Evolutionary conservation across 1,140 invertebrate species (phyloP).

Genomic region (Asobara japonica): DNA sequence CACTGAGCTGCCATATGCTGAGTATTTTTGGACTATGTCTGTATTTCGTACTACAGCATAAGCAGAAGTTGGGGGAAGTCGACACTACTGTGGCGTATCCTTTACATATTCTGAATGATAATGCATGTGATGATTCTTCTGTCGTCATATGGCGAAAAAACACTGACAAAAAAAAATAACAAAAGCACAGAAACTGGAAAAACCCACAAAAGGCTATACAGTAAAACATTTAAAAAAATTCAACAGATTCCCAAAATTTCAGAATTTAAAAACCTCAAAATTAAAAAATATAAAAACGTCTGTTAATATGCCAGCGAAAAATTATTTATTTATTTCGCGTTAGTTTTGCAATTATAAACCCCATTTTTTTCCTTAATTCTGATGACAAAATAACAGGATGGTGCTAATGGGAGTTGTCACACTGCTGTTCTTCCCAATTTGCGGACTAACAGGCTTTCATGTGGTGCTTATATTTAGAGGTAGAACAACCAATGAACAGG

Average conservation of each 20-base stretch:
- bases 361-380: neutral
- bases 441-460: slow-evolving; percentile 97
- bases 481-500: slow-evolving; percentile 99
- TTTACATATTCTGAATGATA: slow-evolving; percentile 64
- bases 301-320: too few relatives aligned
- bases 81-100: slow-evolving; percentile 93
- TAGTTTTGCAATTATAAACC: too few relatives aligned
- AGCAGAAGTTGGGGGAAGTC: slow-evolving; percentile 80
- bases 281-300: too few relatives aligned
- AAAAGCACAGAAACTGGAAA: too few relatives aligned
- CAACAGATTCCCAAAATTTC: too few relatives aligned
- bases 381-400: slow-evolving; percentile 72
- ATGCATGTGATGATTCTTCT: too few relatives aligned
- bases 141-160: too few relatives aligned
- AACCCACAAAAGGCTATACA: too few relatives aligned
- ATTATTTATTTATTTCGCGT: too few relatives aligned
- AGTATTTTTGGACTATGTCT: slow-evolving; percentile 94
- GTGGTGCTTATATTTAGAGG: slow-evolving; percentile 95
- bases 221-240: too few relatives aligned
- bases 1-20: slow-evolving; percentile 96
- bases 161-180: too few relatives aligned
- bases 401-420: slow-evolving; percentile 91
- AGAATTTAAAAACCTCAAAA: too few relatives aligned
- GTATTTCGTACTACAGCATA: slow-evolving; percentile 89
- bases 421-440: slow-evolving; percentile 94